These are phyloP conservation scores for Pomacea maculata DNA, from an alignment of 1,140 invertebrate species.

Conservation along the genomic window DNA sequence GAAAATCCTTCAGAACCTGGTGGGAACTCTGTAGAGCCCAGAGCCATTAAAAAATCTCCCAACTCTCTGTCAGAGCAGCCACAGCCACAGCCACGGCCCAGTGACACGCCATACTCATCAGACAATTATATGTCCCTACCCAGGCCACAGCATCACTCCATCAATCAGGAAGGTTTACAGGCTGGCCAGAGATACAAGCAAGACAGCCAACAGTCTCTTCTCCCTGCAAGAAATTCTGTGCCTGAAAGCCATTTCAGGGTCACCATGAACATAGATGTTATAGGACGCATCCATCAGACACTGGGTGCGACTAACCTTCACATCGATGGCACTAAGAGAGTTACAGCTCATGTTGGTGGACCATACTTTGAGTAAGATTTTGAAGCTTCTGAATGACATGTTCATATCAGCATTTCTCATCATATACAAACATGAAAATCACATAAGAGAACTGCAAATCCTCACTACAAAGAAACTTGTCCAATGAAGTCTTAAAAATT, in stretches of 20 bases:
- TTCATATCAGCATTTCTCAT: not conserved
- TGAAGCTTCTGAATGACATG: too few species aligned
- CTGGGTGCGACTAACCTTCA: conserved; percentile 33
- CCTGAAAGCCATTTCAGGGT: not conserved
- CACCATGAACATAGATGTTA: conserved; percentile 52
- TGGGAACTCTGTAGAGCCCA: not conserved
- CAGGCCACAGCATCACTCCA: not conserved
- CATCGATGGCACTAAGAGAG: conserved; percentile 28
- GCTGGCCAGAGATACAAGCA: not conserved
- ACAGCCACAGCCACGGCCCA: not conserved
- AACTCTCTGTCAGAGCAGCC: too few species aligned
- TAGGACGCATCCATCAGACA: conserved; percentile 44
- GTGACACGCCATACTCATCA: not conserved
- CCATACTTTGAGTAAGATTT: conserved; percentile 37
- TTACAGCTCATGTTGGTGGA: conserved; percentile 35
- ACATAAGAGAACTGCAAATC: too few species aligned
- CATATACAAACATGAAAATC: too few species aligned
- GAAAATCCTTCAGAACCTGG: not conserved
- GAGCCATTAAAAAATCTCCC: too few species aligned
- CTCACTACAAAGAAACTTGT: too few species aligned
- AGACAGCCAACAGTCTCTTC: not conserved
- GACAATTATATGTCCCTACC: not conserved
- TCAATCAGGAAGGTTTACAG: not conserved
- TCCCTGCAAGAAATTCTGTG: not conserved
- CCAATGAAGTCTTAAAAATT: too few species aligned